Conservation (phyloP, 2,888 invertebrate species). For the Sinhomidia bicolor region DNA sequence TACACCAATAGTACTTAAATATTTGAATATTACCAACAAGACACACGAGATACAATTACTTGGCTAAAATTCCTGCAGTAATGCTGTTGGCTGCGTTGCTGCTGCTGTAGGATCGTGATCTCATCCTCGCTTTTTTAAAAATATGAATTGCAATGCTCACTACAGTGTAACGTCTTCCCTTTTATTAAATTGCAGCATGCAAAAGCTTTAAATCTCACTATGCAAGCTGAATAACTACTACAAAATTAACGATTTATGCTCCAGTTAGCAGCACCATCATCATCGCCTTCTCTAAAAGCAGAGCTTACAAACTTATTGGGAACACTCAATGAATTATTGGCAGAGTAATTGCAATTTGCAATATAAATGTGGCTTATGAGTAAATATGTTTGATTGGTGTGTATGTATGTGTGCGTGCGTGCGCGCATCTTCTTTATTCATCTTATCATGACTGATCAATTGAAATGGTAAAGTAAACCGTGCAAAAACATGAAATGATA, state of each 20-base stretch:
- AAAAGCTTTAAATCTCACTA: not conserved
- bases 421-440: not conserved
- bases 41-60: conserved; percentile 17
- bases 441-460: not conserved
- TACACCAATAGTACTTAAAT: not conserved
- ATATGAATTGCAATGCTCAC: conserved; percentile 5
- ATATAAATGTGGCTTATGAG: not conserved
- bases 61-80: conserved; percentile 12
- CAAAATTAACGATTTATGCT: conserved; percentile 64
- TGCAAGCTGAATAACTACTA: not conserved
- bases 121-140: not conserved
- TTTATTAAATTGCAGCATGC: not conserved
- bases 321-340: conserved; percentile 35
- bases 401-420: not conserved
- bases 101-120: conserved; percentile 38
- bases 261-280: conserved; percentile 51
- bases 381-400: no score
- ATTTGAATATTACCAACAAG: not conserved
- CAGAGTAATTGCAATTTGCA: conserved; percentile 2
- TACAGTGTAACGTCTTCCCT: conserved; percentile 50
- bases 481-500: conserved; percentile 10
- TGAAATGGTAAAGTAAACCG: conserved; percentile 29
- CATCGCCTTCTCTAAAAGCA: not conserved
- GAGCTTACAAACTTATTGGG: not conserved
- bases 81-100: not conserved